Evolutionary conservation across 2,888 invertebrate species (phyloP), one percentile per base, ranked within the genome.

Genomic region (Heteromurus nitidus): DNA sequence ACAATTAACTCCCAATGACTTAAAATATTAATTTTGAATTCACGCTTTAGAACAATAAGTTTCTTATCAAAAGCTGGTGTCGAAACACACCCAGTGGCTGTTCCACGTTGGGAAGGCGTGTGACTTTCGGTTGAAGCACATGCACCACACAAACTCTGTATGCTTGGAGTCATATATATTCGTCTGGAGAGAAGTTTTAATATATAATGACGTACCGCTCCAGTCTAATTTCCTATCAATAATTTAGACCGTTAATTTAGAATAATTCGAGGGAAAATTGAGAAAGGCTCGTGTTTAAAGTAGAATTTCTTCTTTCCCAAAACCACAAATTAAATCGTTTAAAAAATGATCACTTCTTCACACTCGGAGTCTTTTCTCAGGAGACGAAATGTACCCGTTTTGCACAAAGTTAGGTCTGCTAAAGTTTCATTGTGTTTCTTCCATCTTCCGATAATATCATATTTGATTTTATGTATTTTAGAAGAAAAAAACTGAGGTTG

Each of bases 21-120:
- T n/a, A n/a, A 62, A 62, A 62, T 62, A 62, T 62, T 62, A 31
- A 62, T n/a, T n/a, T n/a, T n/a, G n/a, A n/a, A n/a, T 18, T 2
- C 18, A 62, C 31, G 18, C 11, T 60, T 28, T 28, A 55, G 3
- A n/a, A 30, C 62, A 30, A n/a, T n/a, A n/a, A 30, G 18, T 11
- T 20, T 31, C 36, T 31, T 31, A 62, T 62, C 62, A 30, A 30
- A 55, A 30, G 31, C 18, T 30, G 31, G 22, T 20, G 28, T 13
- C 36, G 55, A 26, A 26, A 18, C 62, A 62, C 36, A 18, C 62
- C 62, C 31, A 3, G 47, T 47, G 47, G 47, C 3, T 47, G n/a
- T 36, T 9, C n/a, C n/a, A n/a, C n/a, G 3, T 47, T 47, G n/a
- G 11, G n/a, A 47, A 47, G n/a, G 47, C 16, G 20, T 20, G 20